Percentiles rank a stretch among this genome's conserved stretches.
Evolutionary conservation across 2,888 invertebrate species (phyloP).

Genomic region (Tuberolachnus salignus): DNA sequence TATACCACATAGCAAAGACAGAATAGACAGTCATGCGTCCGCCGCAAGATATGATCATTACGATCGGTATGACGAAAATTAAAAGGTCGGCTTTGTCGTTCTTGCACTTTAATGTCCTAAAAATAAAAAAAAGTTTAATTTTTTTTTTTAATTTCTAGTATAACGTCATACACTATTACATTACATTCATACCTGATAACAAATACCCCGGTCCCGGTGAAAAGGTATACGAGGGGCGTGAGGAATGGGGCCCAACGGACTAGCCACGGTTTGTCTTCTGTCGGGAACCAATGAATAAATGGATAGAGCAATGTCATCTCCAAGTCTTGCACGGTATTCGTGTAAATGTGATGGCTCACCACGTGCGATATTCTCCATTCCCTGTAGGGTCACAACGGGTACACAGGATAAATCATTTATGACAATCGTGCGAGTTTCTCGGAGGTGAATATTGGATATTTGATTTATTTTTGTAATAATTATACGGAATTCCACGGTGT

Average conservation of each 20-base stretch:
- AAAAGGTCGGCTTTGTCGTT: conserved; percentile 57
- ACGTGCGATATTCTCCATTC: conserved; percentile 79
- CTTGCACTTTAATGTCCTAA: conserved; percentile 23
- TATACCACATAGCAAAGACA: conserved; percentile 67
- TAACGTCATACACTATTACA: no score
- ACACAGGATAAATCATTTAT: no score
- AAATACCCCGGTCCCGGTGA: background rate
- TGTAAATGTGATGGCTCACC: conserved; percentile 78
- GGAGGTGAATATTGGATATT: no score
- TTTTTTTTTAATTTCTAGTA: no score
- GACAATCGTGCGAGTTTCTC: no score
- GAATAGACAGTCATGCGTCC: conserved; percentile 60
- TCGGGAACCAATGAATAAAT: conserved; percentile 71
- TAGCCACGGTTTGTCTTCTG: conserved; percentile 64
- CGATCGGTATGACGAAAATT: conserved; percentile 58
- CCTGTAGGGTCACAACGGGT: conserved; percentile 62
- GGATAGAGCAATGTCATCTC: conserved; percentile 76
- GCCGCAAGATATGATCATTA: conserved; percentile 58
- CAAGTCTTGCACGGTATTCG: conserved; percentile 77
- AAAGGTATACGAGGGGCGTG: conserved; percentile 9
- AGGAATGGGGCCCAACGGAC: conserved; percentile 13
- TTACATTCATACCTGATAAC: conserved; percentile 12
- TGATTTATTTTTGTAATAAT: no score
- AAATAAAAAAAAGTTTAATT: background rate
- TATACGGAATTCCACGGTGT: no score